These are phyloP conservation scores for Parazoanthus swiftii DNA, from an alignment of 92 coral and sea anemone genomes.

Conservation along the genomic window DNA sequence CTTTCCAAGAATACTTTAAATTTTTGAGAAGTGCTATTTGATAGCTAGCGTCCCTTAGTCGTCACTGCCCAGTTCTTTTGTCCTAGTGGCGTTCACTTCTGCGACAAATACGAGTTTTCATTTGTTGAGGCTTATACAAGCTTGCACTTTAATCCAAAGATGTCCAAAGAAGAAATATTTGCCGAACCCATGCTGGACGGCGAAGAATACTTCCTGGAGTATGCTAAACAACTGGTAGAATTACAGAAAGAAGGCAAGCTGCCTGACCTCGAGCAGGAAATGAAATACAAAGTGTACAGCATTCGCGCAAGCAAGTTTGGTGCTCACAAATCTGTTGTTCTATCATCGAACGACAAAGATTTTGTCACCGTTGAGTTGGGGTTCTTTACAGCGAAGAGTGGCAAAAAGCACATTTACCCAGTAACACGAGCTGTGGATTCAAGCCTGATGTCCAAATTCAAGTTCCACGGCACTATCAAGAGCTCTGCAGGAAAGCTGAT, in stretches of 20 bases:
- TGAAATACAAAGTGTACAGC: slow-evolving; percentile 54
- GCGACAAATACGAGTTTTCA: too few species aligned
- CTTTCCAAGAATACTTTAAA: too few species aligned
- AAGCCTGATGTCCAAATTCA: slow-evolving; percentile 25
- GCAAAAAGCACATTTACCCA: slow-evolving; percentile 52
- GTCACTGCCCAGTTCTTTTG: too few species aligned
- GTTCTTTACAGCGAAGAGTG: slow-evolving; percentile 4
- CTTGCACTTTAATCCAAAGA: too few species aligned
- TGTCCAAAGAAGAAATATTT: too few species aligned
- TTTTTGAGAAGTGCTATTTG: too few species aligned
- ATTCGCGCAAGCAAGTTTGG: slow-evolving; percentile 48
- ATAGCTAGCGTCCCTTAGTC: too few species aligned
- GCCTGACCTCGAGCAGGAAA: slow-evolving; percentile 37
- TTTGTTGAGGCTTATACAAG: too few species aligned
- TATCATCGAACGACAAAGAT: slow-evolving; percentile 51
- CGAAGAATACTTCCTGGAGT: neutral
- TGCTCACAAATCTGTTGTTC: slow-evolving; percentile 62
- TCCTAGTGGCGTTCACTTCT: too few species aligned
- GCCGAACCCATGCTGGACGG: neutral
- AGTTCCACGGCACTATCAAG: slow-evolving; percentile 46
- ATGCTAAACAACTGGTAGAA: too few species aligned
- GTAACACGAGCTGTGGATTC: slow-evolving; percentile 23
- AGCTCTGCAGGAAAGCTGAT: slow-evolving; percentile 35
- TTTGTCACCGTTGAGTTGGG: slow-evolving; percentile 65
- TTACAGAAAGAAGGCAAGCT: slow-evolving; percentile 12